These are phyloP conservation scores for Falco biarmicus DNA, from an alignment of 2,797 vertebrate species.

Conservation along the genomic window DNA sequence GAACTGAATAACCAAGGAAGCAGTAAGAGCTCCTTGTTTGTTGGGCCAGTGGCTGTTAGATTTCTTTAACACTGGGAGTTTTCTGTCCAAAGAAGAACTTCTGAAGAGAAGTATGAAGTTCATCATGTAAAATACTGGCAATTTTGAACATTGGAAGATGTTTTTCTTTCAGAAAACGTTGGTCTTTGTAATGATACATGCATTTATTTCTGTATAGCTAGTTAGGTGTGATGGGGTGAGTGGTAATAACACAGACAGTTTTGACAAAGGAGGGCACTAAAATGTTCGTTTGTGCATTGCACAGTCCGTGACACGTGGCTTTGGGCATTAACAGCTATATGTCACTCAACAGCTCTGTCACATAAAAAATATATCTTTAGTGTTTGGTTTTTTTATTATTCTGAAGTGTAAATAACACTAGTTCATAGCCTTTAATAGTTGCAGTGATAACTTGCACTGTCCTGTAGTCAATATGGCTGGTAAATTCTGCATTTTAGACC, in stretches of 20 bases:
- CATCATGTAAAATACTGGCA: background rate
- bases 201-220: background rate
- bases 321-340: background rate
- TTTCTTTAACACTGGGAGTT: background rate
- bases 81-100: background rate
- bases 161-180: background rate
- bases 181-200: background rate
- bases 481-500: background rate
- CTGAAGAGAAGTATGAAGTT: background rate
- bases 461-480: background rate
- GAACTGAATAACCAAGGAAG: background rate
- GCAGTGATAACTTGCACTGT: background rate
- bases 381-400: background rate
- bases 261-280: background rate
- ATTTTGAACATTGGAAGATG: background rate
- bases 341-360: background rate
- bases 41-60: accelerated
- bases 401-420: background rate
- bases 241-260: background rate
- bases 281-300: background rate
- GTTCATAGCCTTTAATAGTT: background rate
- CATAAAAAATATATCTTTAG: background rate
- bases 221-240: background rate
- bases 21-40: background rate
- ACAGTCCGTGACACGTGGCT: background rate